Percentiles rank a stretch among this genome's conserved stretches.
phyloP scores from a whole-genome alignment of 2,797 vertebrate species.

The Podarcis siculus region DNA sequence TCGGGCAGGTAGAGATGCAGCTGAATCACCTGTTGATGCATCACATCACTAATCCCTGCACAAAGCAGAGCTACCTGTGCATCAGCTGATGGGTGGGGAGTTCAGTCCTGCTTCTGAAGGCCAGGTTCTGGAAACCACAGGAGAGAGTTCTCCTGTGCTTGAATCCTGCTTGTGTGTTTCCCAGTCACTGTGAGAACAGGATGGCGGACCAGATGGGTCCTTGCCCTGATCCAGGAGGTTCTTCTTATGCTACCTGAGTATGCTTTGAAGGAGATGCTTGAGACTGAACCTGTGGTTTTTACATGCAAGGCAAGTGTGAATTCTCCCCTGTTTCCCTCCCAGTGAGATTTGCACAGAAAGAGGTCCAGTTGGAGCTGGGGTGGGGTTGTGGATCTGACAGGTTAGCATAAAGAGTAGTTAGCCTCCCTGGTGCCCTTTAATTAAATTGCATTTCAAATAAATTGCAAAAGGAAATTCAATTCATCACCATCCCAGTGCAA shows the following conservation, averaged over 20 bases:
- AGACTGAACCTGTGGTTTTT: not conserved
- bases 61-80: no score
- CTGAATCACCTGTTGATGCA: no score
- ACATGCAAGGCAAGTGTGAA: not conserved
- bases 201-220: no score
- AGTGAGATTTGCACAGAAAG: not conserved
- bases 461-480: conserved; percentile 55
- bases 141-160: no score
- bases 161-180: no score
- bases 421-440: not conserved
- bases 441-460: conserved; percentile 53
- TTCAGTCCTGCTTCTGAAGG: no score
- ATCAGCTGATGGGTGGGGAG: no score
- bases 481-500: conserved; percentile 54
- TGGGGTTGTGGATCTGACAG: not conserved
- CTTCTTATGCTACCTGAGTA: no score
- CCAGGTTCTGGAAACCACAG: no score
- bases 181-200: no score
- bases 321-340: not conserved
- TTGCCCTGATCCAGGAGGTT: not conserved
- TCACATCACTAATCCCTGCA: no score
- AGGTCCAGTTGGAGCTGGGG: not conserved
- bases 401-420: not conserved
- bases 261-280: not conserved
- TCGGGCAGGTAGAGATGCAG: no score